Conservation (phyloP, 2,113 vertebrate species). For the Rattus rattus region DNA sequence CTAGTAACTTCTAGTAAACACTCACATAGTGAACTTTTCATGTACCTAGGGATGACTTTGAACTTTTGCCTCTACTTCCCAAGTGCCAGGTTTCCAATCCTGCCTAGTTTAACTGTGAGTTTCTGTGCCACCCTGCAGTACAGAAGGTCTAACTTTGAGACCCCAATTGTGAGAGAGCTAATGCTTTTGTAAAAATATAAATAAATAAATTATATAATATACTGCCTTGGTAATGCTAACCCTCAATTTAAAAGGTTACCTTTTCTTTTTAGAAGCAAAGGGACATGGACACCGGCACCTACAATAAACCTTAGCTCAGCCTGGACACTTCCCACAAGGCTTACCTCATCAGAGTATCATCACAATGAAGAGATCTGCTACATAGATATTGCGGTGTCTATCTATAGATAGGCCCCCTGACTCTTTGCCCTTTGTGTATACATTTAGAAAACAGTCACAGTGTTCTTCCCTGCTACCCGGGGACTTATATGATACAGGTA, state of each 20-base stretch:
- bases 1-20: neutral
- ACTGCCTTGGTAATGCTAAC: neutral
- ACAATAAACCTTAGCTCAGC: neutral
- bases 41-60: neutral
- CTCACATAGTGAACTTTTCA: neutral
- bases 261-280: neutral
- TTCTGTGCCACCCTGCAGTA: neutral
- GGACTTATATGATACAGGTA: neutral
- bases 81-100: neutral
- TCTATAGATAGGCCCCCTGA: neutral
- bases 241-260: neutral
- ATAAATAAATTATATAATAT: neutral
- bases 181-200: neutral
- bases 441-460: neutral
- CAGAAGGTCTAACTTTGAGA: neutral
- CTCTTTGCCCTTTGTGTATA: neutral
- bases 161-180: neutral
- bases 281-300: neutral
- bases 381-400: no score
- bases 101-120: neutral
- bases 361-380: neutral
- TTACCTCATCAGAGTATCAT: neutral
- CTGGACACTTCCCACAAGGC: neutral
- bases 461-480: neutral
- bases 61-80: neutral